These are phyloP conservation scores for Keiferia lycopersicella DNA, from an alignment of 2,888 invertebrate species.

Conservation along the genomic window DNA sequence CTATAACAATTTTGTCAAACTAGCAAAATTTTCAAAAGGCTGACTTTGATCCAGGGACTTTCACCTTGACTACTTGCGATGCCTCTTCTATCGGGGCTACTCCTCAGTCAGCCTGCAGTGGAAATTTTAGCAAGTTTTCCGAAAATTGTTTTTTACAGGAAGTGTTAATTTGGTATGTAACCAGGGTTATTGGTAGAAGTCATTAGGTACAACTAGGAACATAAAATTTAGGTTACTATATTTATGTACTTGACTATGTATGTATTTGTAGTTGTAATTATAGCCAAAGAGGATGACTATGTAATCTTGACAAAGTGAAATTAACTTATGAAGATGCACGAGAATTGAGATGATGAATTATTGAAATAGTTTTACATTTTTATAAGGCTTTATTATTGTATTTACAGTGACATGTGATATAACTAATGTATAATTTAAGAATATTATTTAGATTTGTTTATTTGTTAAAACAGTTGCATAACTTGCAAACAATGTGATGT, in stretches of 20 bases:
- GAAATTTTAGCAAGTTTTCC: no score
- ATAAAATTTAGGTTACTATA: background rate
- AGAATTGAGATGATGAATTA: background rate
- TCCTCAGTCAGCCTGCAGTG: no score
- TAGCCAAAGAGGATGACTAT: background rate
- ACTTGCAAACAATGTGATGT: no score
- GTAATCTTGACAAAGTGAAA: background rate
- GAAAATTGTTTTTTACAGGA: no score
- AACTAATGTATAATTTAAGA: conserved; percentile 5
- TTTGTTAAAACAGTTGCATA: background rate
- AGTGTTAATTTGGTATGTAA: no score
- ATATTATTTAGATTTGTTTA: conserved; percentile 3
- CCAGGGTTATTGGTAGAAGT: background rate
- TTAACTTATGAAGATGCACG: conserved; percentile 3
- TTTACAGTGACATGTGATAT: conserved; percentile 21
- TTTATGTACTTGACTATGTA: background rate
- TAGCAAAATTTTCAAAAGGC: no score
- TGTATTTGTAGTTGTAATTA: background rate
- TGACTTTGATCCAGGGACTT: no score
- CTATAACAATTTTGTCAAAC: no score
- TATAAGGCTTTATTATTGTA: background rate
- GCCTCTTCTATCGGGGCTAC: no score
- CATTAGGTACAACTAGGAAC: background rate
- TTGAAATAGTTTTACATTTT: background rate
- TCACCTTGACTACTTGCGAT: no score